Conservation (phyloP, 1,140 invertebrate genomes). For the Mylabris phalerata region DNA sequence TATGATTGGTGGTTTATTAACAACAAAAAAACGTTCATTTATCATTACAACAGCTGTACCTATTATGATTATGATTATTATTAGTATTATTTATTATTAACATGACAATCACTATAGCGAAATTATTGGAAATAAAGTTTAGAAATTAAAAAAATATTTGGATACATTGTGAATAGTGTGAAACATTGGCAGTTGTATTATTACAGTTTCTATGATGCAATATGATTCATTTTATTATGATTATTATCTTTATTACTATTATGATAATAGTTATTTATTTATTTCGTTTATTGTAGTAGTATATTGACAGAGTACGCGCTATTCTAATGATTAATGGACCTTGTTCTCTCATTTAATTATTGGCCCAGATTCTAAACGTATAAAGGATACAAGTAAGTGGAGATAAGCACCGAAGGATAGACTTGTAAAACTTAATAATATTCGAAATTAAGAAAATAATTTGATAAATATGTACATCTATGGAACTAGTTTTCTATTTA, state of each 20-base stretch:
- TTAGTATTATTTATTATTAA: neutral
- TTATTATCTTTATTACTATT: neutral
- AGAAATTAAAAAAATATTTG: too few species aligned
- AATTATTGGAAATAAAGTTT: neutral
- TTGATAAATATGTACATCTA: slow-evolving; percentile 35
- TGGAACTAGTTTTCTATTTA: slow-evolving; percentile 20
- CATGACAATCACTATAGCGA: slow-evolving; percentile 16
- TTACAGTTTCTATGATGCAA: slow-evolving; percentile 11
- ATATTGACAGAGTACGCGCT: slow-evolving; percentile 23
- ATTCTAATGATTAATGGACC: slow-evolving; percentile 42
- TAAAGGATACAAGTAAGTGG: slow-evolving; percentile 22
- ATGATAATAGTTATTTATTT: slow-evolving; percentile 6
- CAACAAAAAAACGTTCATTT: slow-evolving; percentile 29
- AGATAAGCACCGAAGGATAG: slow-evolving; percentile 29
- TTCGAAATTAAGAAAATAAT: slow-evolving; percentile 29
- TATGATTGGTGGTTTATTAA: neutral
- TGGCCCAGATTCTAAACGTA: slow-evolving; percentile 18
- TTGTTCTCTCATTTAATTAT: slow-evolving; percentile 11
- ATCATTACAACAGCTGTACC: slow-evolving; percentile 42
- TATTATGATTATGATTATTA: slow-evolving; percentile 22
- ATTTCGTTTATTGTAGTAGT: neutral
- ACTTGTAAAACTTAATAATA: neutral
- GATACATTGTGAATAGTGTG: too few species aligned
- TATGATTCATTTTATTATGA: slow-evolving; percentile 1
- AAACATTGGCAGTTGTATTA: too few species aligned